phyloP scores from a whole-genome alignment of 2,888 invertebrate species.

The Cremastinae sp. region DNA sequence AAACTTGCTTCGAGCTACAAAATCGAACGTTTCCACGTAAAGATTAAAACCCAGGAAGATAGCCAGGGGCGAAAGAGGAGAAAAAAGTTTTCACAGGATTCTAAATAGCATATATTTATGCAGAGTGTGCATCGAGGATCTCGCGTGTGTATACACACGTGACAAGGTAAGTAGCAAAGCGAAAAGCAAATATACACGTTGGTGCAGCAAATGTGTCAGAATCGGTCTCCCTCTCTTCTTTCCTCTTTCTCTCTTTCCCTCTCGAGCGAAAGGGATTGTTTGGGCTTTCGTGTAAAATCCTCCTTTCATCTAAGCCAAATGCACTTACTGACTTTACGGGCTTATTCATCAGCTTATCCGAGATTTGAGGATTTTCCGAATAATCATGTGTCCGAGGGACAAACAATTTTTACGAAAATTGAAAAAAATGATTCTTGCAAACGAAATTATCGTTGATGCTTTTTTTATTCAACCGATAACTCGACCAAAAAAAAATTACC shows the following conservation, averaged over 20 bases:
- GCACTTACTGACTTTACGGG: conserved; percentile 14
- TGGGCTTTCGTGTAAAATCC: conserved; percentile 17
- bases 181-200: conserved; percentile 45
- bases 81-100: background rate
- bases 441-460: no score
- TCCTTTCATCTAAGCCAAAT: conserved; percentile 15
- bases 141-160: background rate
- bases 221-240: no score
- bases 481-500: no score
- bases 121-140: background rate
- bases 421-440: no score
- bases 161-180: conserved; percentile 35
- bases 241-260: conserved; percentile 30
- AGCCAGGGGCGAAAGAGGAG: no score
- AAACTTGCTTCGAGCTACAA: no score
- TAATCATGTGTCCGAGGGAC: no score
- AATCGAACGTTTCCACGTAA: no score
- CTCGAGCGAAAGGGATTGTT: background rate
- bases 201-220: conserved; percentile 17
- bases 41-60: conserved; percentile 1
- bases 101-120: conserved; percentile 12
- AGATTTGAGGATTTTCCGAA: conserved; percentile 8
- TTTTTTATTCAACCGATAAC: no score
- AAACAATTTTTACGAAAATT: no score
- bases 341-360: conserved; percentile 18